Evolutionary conservation across 1,140 invertebrate species (phyloP).

Genomic region (Drosophila suzukii): DNA sequence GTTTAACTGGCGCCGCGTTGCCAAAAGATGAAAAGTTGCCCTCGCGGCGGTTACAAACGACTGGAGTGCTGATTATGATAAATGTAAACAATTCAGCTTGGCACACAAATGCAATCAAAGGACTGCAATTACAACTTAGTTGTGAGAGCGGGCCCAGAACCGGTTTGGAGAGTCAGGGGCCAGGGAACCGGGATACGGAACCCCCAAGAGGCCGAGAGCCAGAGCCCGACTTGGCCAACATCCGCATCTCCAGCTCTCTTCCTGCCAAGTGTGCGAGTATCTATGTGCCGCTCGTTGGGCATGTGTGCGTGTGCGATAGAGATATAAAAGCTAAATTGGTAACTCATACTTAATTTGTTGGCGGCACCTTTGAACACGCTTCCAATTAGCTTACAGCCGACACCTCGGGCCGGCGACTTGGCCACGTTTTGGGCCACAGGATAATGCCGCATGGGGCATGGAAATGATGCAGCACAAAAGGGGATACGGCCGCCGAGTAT

Average conservation of each 20-base stretch:
- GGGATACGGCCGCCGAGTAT: conserved; percentile 16
- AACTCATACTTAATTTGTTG: conserved; percentile 85
- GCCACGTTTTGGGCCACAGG: conserved; percentile 50
- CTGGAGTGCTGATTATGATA: conserved; percentile 74
- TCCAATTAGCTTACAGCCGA: conserved; percentile 85
- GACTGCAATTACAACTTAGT: conserved; percentile 74
- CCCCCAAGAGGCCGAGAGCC: conserved; percentile 49
- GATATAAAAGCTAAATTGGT: conserved; percentile 85
- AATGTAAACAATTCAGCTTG: conserved; percentile 79
- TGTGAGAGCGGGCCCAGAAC: conserved; percentile 43
- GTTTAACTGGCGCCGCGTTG: conserved; percentile 71
- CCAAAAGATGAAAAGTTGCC: conserved; percentile 63
- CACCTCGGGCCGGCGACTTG: conserved; percentile 68
- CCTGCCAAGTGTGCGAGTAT: conserved; percentile 25
- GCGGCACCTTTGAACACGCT: conserved; percentile 84
- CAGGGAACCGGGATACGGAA: background rate
- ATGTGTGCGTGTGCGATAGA: conserved; percentile 74
- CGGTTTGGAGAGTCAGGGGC: conserved; percentile 46
- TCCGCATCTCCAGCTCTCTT: conserved; percentile 49
- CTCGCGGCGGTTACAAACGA: conserved; percentile 61
- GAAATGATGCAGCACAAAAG: conserved; percentile 78
- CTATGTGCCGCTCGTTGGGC: conserved; percentile 35
- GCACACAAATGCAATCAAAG: conserved; percentile 80
- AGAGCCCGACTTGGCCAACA: conserved; percentile 16
- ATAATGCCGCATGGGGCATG: conserved; percentile 60